Base-by-base conservation (phyloP, 2,113 vertebrate species). In the Eretmochelys imbricata region DNA sequence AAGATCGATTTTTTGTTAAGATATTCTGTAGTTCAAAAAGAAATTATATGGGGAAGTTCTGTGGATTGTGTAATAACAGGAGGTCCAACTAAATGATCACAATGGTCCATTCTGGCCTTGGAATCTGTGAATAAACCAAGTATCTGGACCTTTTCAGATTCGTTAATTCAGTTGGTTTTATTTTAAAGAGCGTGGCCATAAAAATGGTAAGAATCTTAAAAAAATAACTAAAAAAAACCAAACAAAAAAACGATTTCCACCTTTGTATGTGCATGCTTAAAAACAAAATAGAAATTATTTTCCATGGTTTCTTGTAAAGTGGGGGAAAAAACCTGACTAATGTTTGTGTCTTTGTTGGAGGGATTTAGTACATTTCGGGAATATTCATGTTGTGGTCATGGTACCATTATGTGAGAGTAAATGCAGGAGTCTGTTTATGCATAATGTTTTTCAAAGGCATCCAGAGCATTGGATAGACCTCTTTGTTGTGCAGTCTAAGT, bases 361-460 rank as follows among this genome's bases (percentile, higher is more conserved):
- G 59, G 57, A 27, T 62, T 89, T 79, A n/a, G 16, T 72, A 72
- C 16, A 20, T 72, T 72, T 72, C 2, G 17, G n/a, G n/a, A 19
- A 72, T 87, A 90, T 75, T 94, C 82, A 91, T 95, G 90, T 82
- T 88, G 78, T 72, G 93, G 80, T 72, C 90, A 94, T 87, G 69
- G 55, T 96, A 92, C 82, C 96, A 79, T 92, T 96, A 92, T 87
- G 89, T 12, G 1, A 24, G 81, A 72, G 55, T 92, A 86, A 86
- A 91, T 24, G 92, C 14, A 82, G 42, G 69, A 54, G 31, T 89
- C 80, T 97, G 89, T 82, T 95, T 84, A 27, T 82, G 59, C 86
- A 31, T 14, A 85, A 80, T 46, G 8, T 85, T 92, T 87, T 94
- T 91, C 90, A 92, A 81, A 91, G 89, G 87, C 72, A 88, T 81